phyloP scores from a whole-genome alignment of 2,113 vertebrate species.

The Pteruthius melanotis region DNA sequence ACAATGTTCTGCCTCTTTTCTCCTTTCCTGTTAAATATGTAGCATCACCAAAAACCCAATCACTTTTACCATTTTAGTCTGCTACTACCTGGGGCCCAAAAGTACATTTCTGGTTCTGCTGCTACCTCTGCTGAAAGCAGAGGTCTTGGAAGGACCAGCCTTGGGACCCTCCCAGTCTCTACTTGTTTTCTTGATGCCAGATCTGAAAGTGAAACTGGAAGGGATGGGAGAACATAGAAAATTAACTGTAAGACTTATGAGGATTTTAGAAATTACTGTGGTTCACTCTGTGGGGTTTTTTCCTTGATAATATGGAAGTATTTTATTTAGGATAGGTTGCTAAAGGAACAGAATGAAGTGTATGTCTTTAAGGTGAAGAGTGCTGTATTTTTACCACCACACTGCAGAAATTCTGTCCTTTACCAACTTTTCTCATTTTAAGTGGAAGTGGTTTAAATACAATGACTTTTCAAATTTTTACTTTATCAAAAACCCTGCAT shows the following conservation, averaged over 20 bases:
- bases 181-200: not conserved
- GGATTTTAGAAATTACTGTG: not conserved
- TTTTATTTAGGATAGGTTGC: not conserved
- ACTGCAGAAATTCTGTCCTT: not conserved
- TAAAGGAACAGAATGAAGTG: not conserved
- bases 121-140: not conserved
- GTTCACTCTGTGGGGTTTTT: accelerated
- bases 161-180: not conserved
- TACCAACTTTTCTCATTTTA: not conserved
- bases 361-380: not conserved
- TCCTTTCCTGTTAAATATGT: not conserved
- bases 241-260: not conserved
- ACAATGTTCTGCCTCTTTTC: not conserved
- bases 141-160: not conserved
- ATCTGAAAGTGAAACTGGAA: not conserved
- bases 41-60: not conserved
- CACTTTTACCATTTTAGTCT: not conserved
- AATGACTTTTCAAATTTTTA: not conserved
- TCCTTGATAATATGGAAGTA: not conserved
- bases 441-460: not conserved
- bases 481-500: not conserved
- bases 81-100: not conserved
- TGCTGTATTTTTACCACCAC: not conserved
- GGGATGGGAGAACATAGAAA: not conserved
- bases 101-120: not conserved